These are phyloP conservation scores for Caracal caracal DNA, from an alignment of 2,113 vertebrate genomes.

Conservation along the genomic window DNA sequence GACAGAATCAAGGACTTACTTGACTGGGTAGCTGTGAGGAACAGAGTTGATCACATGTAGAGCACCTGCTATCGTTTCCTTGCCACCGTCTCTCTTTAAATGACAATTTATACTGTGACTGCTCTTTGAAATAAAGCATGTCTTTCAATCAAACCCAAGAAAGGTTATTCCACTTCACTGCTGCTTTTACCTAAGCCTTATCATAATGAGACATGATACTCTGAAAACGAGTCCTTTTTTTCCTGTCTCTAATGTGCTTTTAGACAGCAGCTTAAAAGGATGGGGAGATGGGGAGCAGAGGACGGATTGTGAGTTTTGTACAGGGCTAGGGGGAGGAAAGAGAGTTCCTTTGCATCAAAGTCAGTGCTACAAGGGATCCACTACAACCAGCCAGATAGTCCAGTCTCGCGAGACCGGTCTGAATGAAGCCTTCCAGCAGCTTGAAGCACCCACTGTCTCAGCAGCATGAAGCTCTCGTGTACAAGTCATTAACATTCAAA, in stretches of 20 bases:
- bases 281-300: not conserved
- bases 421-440: not conserved
- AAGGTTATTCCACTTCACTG: not conserved
- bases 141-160: conserved; percentile 29
- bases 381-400: not conserved
- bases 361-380: not conserved
- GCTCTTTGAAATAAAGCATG: conserved; percentile 4
- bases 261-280: not conserved
- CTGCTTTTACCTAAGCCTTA: not conserved
- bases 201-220: not conserved
- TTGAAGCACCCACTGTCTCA: not conserved
- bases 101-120: not conserved
- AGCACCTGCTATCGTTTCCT: not conserved
- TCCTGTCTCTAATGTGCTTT: not conserved
- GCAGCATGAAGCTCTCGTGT: not conserved
- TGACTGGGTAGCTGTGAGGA: not conserved
- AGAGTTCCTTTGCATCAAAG: not conserved
- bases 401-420: not conserved
- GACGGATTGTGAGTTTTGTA: not conserved
- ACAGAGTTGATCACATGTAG: not conserved
- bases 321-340: not conserved
- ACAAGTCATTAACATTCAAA: not conserved
- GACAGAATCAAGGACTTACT: not conserved
- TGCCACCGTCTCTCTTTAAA: not conserved
- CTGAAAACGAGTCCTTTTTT: not conserved